phyloP scores from a whole-genome alignment of 1,140 invertebrate genomes.

The Dryas iulia region DNA sequence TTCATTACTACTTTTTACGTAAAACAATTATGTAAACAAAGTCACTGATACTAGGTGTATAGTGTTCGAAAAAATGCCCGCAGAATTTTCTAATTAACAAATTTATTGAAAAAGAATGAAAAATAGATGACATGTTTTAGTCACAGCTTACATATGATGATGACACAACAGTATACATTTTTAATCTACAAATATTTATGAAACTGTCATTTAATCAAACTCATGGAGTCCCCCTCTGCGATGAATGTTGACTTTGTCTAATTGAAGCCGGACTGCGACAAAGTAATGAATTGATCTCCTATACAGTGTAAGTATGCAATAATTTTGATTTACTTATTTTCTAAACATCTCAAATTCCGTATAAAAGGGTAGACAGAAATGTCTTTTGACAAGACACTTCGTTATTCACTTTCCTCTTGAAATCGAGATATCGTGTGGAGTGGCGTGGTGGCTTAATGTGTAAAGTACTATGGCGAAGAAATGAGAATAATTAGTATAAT shows the following conservation, averaged over 20 bases:
- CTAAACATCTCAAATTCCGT: background rate
- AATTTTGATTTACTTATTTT: background rate
- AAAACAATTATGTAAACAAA: too few species aligned
- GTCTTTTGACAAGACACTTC: too few species aligned
- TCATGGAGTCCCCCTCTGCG: background rate
- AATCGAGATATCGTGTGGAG: too few species aligned
- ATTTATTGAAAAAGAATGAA: background rate
- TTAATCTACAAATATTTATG: constrained; percentile 7
- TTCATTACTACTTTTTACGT: background rate
- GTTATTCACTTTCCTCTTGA: too few species aligned
- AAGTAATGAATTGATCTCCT: constrained; percentile 1
- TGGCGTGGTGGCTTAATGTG: too few species aligned
- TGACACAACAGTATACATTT: constrained; percentile 1
- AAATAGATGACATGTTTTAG: background rate
- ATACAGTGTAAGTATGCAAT: background rate
- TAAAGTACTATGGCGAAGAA: too few species aligned
- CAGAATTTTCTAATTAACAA: background rate
- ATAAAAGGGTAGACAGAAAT: too few species aligned
- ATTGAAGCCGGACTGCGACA: constrained; percentile 1
- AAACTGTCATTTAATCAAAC: constrained; percentile 3
- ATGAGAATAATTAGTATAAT: too few species aligned
- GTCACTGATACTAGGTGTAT: background rate
- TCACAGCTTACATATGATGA: constrained; percentile 2
- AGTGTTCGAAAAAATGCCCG: background rate
- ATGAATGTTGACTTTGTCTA: constrained; percentile 6